phyloP scores from a whole-genome alignment of 2,113 vertebrate genomes.

The Murina feae region DNA sequence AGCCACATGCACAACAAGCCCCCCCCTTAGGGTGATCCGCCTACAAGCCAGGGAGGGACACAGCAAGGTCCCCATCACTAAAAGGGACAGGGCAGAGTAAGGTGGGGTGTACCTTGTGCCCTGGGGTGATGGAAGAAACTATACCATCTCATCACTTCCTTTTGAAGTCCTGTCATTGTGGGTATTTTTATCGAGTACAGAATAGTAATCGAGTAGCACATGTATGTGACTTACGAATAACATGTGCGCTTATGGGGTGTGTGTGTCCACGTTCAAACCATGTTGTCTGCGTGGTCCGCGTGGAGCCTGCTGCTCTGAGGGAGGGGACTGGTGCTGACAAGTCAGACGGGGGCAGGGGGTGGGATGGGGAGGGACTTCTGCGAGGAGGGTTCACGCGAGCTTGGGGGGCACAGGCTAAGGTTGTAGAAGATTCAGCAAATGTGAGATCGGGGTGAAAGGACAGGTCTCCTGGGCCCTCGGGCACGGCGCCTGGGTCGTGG shows the following conservation, averaged over 20 bases:
- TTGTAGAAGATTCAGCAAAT: neutral
- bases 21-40: rapidly evolving
- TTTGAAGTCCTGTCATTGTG: neutral
- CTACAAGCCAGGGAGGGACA: neutral
- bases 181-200: neutral
- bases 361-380: neutral
- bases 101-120: rapidly evolving
- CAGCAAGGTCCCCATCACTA: neutral
- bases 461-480: neutral
- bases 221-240: neutral
- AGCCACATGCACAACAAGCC: rapidly evolving
- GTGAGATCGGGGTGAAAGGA: neutral
- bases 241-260: rapidly evolving
- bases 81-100: neutral
- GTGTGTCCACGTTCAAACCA: neutral
- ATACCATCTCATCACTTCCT: neutral
- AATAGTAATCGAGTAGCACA: neutral
- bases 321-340: neutral
- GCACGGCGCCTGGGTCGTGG: neutral
- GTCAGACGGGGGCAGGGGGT: neutral
- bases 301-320: neutral
- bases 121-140: neutral
- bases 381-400: neutral
- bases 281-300: neutral
- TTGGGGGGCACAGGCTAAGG: neutral